phyloP scores from a whole-genome alignment of 2,113 vertebrate species.

The Boulengeromyrus knoepffleri region DNA sequence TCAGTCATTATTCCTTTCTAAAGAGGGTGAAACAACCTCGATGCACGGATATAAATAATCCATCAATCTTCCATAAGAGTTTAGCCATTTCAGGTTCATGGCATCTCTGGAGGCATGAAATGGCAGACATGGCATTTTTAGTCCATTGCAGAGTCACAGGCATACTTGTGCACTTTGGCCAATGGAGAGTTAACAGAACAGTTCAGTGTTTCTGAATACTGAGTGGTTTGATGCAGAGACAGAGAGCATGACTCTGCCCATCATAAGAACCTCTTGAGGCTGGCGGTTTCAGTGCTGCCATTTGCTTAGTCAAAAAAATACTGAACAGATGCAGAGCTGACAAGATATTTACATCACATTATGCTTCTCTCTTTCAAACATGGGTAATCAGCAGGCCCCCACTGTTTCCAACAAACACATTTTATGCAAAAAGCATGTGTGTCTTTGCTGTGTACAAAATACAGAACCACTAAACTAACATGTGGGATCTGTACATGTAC shows the following conservation, averaged over 20 bases:
- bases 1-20: too few species aligned
- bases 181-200: neutral
- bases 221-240: slow-evolving; percentile 12
- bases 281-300: neutral
- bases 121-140: neutral
- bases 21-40: too few species aligned
- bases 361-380: neutral
- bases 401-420: neutral
- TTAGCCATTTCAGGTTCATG: neutral
- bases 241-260: neutral
- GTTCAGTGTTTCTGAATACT: neutral
- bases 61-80: neutral
- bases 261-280: slow-evolving; percentile 1
- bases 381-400: neutral
- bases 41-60: neutral
- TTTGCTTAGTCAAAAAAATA: neutral
- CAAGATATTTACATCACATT: slow-evolving; percentile 1
- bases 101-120: neutral
- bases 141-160: neutral
- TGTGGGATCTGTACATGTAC: neutral
- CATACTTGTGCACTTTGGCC: neutral
- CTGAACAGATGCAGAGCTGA: slow-evolving; percentile 1
- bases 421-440: neutral
- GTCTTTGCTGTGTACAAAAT: neutral
- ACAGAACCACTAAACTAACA: neutral